Conservation (phyloP, 2,888 invertebrate genomes). For the Cosmia trapezina region DNA sequence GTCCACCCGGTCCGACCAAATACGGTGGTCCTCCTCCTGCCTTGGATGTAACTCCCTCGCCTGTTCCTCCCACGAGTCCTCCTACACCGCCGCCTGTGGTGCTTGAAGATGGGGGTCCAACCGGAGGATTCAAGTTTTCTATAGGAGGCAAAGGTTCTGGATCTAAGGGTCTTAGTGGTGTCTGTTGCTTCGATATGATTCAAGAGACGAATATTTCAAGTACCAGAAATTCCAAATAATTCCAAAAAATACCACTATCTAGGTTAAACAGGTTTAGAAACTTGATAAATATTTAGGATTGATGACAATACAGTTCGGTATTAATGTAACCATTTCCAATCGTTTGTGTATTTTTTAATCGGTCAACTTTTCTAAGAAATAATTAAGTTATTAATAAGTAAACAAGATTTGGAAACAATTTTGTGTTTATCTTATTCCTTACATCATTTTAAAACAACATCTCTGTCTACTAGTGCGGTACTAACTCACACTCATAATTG, state of each 20-base stretch:
- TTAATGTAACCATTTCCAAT: slow-evolving; percentile 10
- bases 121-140: slow-evolving; percentile 70
- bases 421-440: neutral
- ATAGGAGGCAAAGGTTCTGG: slow-evolving; percentile 76
- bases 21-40: neutral
- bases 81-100: neutral
- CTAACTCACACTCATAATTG: neutral
- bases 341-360: slow-evolving; percentile 28
- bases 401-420: slow-evolving; percentile 32
- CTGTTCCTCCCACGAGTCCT: neutral
- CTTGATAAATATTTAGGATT: slow-evolving; percentile 12
- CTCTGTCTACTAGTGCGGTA: neutral
- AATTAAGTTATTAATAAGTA: slow-evolving; percentile 23
- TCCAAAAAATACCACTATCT: neutral
- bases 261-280: neutral
- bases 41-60: neutral
- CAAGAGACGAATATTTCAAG: slow-evolving; percentile 40
- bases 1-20: neutral
- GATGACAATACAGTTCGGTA: neutral
- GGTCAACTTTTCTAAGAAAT: slow-evolving; percentile 14
- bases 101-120: slow-evolving; percentile 28
- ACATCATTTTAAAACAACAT: neutral
- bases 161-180: slow-evolving; percentile 74
- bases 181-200: slow-evolving; percentile 73
- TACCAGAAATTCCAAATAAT: slow-evolving; percentile 1